Base-by-base conservation (phyloP, 2,888 invertebrate genomes). In the Limulus polyphemus region DNA sequence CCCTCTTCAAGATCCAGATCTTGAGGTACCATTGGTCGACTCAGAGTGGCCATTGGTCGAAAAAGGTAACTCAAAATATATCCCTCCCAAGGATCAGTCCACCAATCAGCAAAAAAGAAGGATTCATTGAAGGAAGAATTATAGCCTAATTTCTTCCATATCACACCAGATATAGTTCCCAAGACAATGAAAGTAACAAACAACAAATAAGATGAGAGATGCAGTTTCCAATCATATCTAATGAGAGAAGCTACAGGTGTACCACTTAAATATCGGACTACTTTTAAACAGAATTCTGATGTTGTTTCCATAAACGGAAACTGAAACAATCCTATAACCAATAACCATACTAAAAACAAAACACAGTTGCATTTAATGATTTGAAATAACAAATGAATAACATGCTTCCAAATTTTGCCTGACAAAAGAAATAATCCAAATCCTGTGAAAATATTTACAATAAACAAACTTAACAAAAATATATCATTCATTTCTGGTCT, bases 401-500 rank as follows among this genome's bases (percentile, higher is more conserved):
- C 57, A 63, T 76, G 72, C 61, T 74, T 74, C 70, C 76, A 74
- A 5, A 75, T 49, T 73, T 73, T 72, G 49, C 76, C 75, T 32
- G 73, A 71, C n/a, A 74, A 67, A 64, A 78, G 72, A 66, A 77
- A 75, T 17, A 78, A 69, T 65, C 78, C 77, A 65, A 80, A 73
- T 57, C 74, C 73, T 13, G 77, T 77, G 48, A 77, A 69, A 66
- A 77, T 70, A 70, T 80, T 80, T 58, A 77, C 75, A 12, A 78
- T 61, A 16, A 77, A 68, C 50, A 81, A 72, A 67, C 76, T 78
- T 56, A 76, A 70, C 11, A 79, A 71, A 70, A 80, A 80, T 13
- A 79, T 72, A 71, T 81, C 81, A 72, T 80, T 80, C 64, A 77
- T 74, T 71, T 79, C 79, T 3, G 81, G 81, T 65, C 78, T 76